Base-by-base conservation (phyloP, 2,113 vertebrate genomes). In the Oreochromis spilurus region DNA sequence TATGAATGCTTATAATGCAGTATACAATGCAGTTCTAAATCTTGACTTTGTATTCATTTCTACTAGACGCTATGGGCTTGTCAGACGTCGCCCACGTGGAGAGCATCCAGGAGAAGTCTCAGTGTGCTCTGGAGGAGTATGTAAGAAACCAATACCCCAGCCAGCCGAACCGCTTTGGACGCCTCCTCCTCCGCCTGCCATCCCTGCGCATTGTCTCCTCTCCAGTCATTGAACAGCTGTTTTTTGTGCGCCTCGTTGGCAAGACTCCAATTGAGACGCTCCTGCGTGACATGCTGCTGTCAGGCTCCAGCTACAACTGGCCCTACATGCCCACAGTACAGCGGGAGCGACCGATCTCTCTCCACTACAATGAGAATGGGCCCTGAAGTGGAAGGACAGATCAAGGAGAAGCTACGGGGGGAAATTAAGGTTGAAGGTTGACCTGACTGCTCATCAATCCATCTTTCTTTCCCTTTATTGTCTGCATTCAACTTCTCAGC, bases 191-290 rank as follows among this genome's bases (percentile, higher is more conserved):
- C 17, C 97, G 97, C 19, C 95, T 98, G 60, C 97, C 97, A 0
- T 97, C 97, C 1, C 95, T 98, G 50, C 97, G 97, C 84, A 96
- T 97, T 36, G 97, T 97, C 84, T 97, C 97, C 1, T 97, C 97
- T 1, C 97, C 97, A 0, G 97, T 97, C 91, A 97, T 98, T 45
- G 97, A 98, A 93, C 97, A 97, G 94, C 96, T 98, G 82, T 98
- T 98, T 91, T 98, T 98, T 21, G 97, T 97, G 60, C 97, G 97
- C 6, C 93, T 97, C 82, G 97, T 98, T 1, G 97, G 97, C 48
- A 97, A 98, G 94, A 98, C 97, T 1, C 97, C 97, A 87, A 98
- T 98, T 79, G 97, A 98, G 95, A 98, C 97, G 16, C 95, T 98
- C 58, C 97, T 98, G 4, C 96, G 97, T 1, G 97, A 98, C 95